phyloP scores from a whole-genome alignment of 2,888 invertebrate genomes.

The Oscheius sp. region DNA sequence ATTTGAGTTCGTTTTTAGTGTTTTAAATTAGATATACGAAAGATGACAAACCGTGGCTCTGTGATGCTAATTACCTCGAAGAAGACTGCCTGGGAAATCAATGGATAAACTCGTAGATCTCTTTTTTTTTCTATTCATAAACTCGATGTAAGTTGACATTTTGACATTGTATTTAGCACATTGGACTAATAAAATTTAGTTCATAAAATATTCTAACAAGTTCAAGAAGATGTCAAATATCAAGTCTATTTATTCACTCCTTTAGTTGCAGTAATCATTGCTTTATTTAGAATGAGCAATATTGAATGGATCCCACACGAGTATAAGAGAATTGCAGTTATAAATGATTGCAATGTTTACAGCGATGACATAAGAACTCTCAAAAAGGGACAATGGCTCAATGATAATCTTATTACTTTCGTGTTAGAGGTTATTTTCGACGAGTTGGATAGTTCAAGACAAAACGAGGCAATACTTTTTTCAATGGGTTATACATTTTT shows the following conservation, averaged over 20 bases:
- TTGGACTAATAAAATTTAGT: too few relatives aligned
- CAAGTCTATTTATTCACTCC: too few relatives aligned
- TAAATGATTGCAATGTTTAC: constrained; percentile 23
- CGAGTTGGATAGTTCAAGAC: background rate
- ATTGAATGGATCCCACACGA: constrained; percentile 5
- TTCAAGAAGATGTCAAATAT: too few relatives aligned
- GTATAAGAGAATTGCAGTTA: background rate
- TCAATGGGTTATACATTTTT: background rate
- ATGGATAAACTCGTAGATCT: constrained; percentile 25
- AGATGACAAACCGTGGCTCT: constrained; percentile 39
- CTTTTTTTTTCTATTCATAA: background rate
- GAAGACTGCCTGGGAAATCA: constrained; percentile 28
- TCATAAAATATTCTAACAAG: too few relatives aligned
- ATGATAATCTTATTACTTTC: constrained; percentile 52
- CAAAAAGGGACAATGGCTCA: constrained; percentile 45
- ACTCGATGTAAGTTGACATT: too few relatives aligned
- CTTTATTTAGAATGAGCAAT: background rate
- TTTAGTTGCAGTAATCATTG: too few relatives aligned
- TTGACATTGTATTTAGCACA: too few relatives aligned
- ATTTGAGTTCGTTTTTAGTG: background rate
- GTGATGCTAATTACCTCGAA: constrained; percentile 28
- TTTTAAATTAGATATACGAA: constrained; percentile 26
- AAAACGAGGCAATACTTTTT: background rate
- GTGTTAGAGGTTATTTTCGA: constrained; percentile 37
- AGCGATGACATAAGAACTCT: constrained; percentile 34